A percentile compares a stretch with the other conserved stretches of the same genome.
These are phyloP conservation scores for Tretioscincus oriximinensis DNA, from an alignment of 2,113 vertebrate species.

Conservation along the genomic window DNA sequence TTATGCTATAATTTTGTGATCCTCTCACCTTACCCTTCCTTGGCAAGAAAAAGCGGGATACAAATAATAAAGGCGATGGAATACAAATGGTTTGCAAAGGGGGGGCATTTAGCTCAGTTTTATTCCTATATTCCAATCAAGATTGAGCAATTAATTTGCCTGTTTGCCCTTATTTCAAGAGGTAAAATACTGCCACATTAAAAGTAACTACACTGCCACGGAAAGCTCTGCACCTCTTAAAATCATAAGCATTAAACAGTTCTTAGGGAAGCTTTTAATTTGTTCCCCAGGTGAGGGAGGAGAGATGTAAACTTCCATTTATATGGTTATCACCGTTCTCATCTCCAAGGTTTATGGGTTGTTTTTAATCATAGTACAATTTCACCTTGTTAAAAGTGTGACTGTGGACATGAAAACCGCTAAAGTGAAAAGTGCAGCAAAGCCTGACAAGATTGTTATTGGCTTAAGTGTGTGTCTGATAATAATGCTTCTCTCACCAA, in stretches of 20 bases:
- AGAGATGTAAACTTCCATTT: background rate
- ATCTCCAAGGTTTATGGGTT: constrained; percentile 34
- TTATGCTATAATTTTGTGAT: too few relatives aligned
- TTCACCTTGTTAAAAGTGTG: constrained; percentile 35
- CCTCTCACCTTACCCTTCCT: too few relatives aligned
- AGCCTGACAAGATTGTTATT: constrained; percentile 2
- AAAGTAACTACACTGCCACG: constrained; percentile 30
- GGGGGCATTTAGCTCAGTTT: background rate
- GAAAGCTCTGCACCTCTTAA: constrained; percentile 15
- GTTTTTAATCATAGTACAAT: constrained; percentile 43
- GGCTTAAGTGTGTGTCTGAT: background rate
- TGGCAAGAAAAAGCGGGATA: background rate
- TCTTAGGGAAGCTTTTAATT: constrained; percentile 33
- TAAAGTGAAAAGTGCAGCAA: constrained; percentile 25
- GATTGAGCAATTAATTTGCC: background rate
- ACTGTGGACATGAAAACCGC: background rate
- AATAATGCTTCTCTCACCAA: background rate
- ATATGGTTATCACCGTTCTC: constrained; percentile 27
- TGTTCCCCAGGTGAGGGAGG: constrained; percentile 6
- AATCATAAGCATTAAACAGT: constrained; percentile 16
- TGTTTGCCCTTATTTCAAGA: background rate
- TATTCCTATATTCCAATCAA: background rate
- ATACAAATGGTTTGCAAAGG: background rate
- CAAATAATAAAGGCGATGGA: too few relatives aligned
- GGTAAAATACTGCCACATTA: constrained; percentile 16